Base-by-base conservation (phyloP, 2,888 invertebrate species). In the Leptopilina myrica region DNA sequence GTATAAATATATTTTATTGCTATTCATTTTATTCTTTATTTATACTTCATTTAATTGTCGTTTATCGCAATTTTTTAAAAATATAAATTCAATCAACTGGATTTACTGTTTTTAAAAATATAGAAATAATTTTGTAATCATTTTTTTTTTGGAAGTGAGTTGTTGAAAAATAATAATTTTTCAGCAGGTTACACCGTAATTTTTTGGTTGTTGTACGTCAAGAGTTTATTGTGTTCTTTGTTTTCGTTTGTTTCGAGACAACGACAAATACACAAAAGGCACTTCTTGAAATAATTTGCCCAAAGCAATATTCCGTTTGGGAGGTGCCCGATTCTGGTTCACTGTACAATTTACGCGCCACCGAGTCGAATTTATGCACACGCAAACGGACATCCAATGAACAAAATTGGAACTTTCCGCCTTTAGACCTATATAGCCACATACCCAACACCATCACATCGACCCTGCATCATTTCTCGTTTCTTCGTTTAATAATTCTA, bases 331-430 rank as follows among this genome's bases (percentile, higher is more conserved):
- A 77, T 80, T 84, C 82, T 82, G 79, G 80, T 82, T 82, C 82
- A 80, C 80, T 82, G 83, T 83, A 80, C 83, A 83, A 79, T 84
- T 82, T 76, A 81, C 83, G 83, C 78, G 76, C 82, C 83, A 77
- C 43, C 81, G 65, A 78, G 75, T 79, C 78, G 76, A 80, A 80
- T 84, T 84, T 84, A 82, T 83, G 78, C 82, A 80, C 82, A 80
- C 79, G 81, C 78, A 83, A 83, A 81, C 83, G 82, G 77, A 83
- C 80, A 66, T 12, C 80, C 75, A 69, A 75, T 76, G 67, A 76
- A 76, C 15, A 12, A 76, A 64, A 76, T 64, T 76, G 62, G 43
- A 46, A 26, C 49, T 40, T 46, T 64, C 15, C 43, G 64, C 20
- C 64, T 76, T 64, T 66, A 46, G 46, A 7, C 33, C 15, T 43